phyloP scores from a whole-genome alignment of 1,140 invertebrate genomes.

The Drosophila equinoxialis region DNA sequence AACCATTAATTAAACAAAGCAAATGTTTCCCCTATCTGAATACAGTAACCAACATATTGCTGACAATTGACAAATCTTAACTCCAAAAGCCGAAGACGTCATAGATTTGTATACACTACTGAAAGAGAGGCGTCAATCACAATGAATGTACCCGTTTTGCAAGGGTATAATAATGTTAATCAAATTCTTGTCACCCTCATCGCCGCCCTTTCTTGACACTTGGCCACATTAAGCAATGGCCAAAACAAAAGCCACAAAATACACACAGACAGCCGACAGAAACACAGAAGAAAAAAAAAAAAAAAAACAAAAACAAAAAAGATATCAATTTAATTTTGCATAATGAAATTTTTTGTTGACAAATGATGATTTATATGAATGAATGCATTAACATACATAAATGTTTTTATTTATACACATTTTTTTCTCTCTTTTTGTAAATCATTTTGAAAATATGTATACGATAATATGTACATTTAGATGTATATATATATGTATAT shows the following conservation, averaged over 20 bases:
- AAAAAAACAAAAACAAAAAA: neutral
- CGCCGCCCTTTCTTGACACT: neutral
- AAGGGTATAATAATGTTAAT: too few relatives aligned
- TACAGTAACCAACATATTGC: too few relatives aligned
- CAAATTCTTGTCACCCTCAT: neutral
- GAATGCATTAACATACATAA: slow-evolving; percentile 13
- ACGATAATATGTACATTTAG: neutral
- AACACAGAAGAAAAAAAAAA: neutral
- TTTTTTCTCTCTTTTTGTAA: neutral
- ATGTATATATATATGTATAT: neutral
- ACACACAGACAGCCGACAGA: neutral
- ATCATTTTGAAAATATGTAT: slow-evolving; percentile 1
- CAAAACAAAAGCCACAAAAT: slow-evolving; percentile 2
- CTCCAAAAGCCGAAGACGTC: too few relatives aligned
- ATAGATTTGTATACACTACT: too few relatives aligned
- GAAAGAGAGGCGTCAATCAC: too few relatives aligned
- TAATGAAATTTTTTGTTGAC: slow-evolving; percentile 14
- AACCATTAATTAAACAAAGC: too few relatives aligned
- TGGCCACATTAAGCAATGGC: neutral
- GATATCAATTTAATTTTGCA: slow-evolving; percentile 6
- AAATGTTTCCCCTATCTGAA: too few relatives aligned
- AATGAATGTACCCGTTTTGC: too few relatives aligned
- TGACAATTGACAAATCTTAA: too few relatives aligned
- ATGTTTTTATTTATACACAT: slow-evolving; percentile 5
- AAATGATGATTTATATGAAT: slow-evolving; percentile 13